phyloP scores from a whole-genome alignment of 1,140 invertebrate genomes.

The Oedothorax gibbosus region DNA sequence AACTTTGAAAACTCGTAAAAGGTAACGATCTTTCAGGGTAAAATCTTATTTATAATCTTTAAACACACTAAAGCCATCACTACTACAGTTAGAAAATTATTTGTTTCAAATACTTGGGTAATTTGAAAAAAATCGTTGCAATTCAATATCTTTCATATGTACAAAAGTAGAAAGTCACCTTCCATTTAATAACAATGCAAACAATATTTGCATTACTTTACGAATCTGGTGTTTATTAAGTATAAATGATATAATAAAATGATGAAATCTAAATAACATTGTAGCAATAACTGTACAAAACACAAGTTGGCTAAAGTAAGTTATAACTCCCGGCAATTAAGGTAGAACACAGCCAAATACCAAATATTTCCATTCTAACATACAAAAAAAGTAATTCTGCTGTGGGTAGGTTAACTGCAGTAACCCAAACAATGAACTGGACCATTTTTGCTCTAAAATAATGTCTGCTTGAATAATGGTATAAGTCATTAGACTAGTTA shows the following conservation, averaged over 20 bases:
- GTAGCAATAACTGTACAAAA: slow-evolving; percentile 52
- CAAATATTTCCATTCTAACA: neutral
- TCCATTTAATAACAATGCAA: slow-evolving; percentile 11
- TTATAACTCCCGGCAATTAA: too few species aligned
- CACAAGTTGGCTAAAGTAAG: too few species aligned
- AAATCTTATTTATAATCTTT: neutral
- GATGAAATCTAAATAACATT: slow-evolving; percentile 32
- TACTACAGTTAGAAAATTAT: neutral
- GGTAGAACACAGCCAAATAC: slow-evolving; percentile 14
- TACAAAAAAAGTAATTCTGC: slow-evolving; percentile 9
- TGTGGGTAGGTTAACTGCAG: too few species aligned
- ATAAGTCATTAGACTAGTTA: too few species aligned
- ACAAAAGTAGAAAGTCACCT: neutral
- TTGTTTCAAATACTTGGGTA: slow-evolving; percentile 9
- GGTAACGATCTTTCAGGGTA: neutral
- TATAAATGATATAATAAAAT: slow-evolving; percentile 46
- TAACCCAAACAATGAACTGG: too few species aligned
- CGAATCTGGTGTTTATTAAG: neutral
- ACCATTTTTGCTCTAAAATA: too few species aligned
- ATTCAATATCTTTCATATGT: slow-evolving; percentile 2
- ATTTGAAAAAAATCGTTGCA: slow-evolving; percentile 5
- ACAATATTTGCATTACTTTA: slow-evolving; percentile 11
- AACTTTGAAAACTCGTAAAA: too few species aligned
- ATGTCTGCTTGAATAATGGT: too few species aligned
- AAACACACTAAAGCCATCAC: slow-evolving; percentile 11